Evolutionary conservation across 2,888 invertebrate species (phyloP).

Genomic region (Galeruca laticollis): DNA sequence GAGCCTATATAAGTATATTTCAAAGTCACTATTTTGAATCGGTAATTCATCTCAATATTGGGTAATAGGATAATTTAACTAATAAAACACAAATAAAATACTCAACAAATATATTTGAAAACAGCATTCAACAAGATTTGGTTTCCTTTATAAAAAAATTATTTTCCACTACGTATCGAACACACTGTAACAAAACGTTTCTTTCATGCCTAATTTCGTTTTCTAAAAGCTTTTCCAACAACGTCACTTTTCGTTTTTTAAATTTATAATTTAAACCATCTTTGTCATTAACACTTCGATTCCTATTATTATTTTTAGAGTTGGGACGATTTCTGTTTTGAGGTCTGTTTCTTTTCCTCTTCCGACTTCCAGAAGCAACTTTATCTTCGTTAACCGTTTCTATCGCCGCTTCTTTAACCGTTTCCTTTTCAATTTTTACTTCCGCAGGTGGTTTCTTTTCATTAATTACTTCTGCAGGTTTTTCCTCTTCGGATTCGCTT

Average conservation of each 20-base stretch:
- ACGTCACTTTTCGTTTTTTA: constrained; percentile 67
- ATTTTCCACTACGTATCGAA: constrained; percentile 81
- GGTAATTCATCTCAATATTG: no score
- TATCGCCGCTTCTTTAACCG: constrained; percentile 38
- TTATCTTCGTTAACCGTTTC: constrained; percentile 22
- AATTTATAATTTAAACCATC: constrained; percentile 52
- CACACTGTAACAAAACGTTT: constrained; percentile 88
- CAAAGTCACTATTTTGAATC: no score
- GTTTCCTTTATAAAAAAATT: constrained; percentile 73
- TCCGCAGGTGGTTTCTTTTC: constrained; percentile 67
- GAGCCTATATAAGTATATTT: no score
- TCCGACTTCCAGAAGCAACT: constrained; percentile 19
- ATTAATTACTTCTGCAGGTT: background rate
- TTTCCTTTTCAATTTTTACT: constrained; percentile 63
- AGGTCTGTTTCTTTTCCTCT: constrained; percentile 33
- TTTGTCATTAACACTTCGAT: constrained; percentile 52
- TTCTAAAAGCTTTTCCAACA: constrained; percentile 79
- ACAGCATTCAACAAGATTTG: background rate
- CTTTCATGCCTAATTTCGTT: constrained; percentile 87
- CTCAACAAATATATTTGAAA: background rate
- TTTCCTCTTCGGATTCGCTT: constrained; percentile 58
- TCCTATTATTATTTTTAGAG: constrained; percentile 23
- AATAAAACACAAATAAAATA: background rate
- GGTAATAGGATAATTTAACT: background rate
- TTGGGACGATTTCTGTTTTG: constrained; percentile 3